Evolutionary conservation across 92 coral and sea anemone genomes (phyloP).

Genomic region (Zoanthus sociatus): DNA sequence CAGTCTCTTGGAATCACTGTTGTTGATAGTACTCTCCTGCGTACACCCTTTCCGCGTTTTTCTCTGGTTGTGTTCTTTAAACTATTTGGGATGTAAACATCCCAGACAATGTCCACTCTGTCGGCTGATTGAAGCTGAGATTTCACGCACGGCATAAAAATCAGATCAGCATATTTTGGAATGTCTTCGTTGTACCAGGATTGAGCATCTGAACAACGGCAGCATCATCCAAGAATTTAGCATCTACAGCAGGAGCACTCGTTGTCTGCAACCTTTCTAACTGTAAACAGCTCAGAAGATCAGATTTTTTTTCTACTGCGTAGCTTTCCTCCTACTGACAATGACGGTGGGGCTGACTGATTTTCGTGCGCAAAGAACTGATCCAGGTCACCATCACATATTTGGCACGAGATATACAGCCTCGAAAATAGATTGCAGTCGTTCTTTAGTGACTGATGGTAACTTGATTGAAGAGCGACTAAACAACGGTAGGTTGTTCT

Average conservation of each 20-base stretch:
- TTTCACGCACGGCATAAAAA: slow-evolving; percentile 58
- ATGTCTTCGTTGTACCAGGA: slow-evolving; percentile 49
- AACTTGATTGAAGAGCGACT: slow-evolving; percentile 6
- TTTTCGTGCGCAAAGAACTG: slow-evolving; percentile 71
- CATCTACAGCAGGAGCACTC: slow-evolving; percentile 47
- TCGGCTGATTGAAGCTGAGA: slow-evolving; percentile 47
- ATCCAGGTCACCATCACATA: slow-evolving; percentile 56
- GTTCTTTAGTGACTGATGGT: slow-evolving; percentile 41
- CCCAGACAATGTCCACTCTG: slow-evolving; percentile 50
- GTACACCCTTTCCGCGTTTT: not conserved
- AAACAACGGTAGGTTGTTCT: slow-evolving; percentile 62
- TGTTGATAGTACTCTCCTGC: not conserved
- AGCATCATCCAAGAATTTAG: slow-evolving; percentile 64
- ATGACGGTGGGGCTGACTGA: slow-evolving; percentile 68
- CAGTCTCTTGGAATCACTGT: slow-evolving; percentile 13
- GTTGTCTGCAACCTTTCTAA: not conserved
- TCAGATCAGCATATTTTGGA: slow-evolving; percentile 54
- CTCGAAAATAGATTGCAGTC: slow-evolving; percentile 64
- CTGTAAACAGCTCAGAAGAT: slow-evolving; percentile 57
- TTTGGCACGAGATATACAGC: slow-evolving; percentile 71
- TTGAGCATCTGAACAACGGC: slow-evolving; percentile 58
- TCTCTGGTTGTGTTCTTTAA: slow-evolving; percentile 32
- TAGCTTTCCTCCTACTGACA: slow-evolving; percentile 56
- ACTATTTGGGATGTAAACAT: slow-evolving; percentile 15
- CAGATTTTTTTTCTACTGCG: slow-evolving; percentile 48